Base-by-base conservation (phyloP, 2,797 vertebrate genomes). In the Leptodactylus fallax region DNA sequence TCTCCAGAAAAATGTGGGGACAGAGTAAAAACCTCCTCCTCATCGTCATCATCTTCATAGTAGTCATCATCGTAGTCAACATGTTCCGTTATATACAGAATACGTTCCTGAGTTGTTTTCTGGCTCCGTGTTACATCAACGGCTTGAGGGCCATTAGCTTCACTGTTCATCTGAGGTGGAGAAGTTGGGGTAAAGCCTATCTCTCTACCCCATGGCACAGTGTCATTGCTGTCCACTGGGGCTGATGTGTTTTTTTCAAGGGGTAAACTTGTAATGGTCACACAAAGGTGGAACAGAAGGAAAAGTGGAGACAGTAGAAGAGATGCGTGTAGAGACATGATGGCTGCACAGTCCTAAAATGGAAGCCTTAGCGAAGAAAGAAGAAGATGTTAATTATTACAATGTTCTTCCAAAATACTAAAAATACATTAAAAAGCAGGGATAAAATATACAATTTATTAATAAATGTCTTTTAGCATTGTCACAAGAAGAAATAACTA, bases 31-130 rank as follows among this genome's bases (percentile, higher is more conserved):
- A 51, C 74, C 47, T 74, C 56, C 13, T 63, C 7, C 17, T 72
- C 53, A 58, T 56, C 8, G 10, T 78, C 76, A 21, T 87, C 65
- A 16, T 76, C 65, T 3, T 82, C 23, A 6, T 74, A 12, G 14
- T 19, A 21, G 8, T 74, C 21, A 65, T 83, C 61, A 25, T 85
- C 82, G 80, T 80, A 85, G 58, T 56, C 77, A 58, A 65, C 36
- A 13, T 67, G 9, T 21, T 79, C 87, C 5, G 77, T 85, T 67
- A 88, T 25, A 16, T 72, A 85, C n/a, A 51, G 36, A 67, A 88
- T 61, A 17, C 11, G 63, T 13, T 88, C 82, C 49, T 13, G 53
- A 12, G 77, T 88, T 25, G 74, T 76, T 61, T 67, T 69, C 45
- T 58, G 74, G n/a, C 23, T 78, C 23, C 61, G 56, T 25, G 80